Evolutionary conservation across 2,888 invertebrate genomes (phyloP), one percentile per base, ranked within the genome.

Genomic region (Spodoptera exigua): DNA sequence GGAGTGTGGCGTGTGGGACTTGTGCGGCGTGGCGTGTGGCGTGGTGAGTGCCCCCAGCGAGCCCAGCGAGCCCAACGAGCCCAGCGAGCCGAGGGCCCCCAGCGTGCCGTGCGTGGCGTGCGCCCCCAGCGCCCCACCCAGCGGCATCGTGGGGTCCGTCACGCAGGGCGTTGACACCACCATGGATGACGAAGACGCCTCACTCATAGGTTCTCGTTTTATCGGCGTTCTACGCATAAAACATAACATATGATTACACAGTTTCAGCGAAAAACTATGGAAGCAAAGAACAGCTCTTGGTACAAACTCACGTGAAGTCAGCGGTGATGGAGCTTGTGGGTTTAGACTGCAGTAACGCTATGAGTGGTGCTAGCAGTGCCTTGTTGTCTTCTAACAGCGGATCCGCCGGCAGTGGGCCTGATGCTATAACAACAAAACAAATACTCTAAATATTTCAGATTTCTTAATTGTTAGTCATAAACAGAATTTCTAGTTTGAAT

Each of bases 361-460:
- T 91, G 55, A 95, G 90, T 41, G 95, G 95, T 72, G 95, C 94
- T 65, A 95, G 79, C 59, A 95, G 80, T 53, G 94, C 94, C 87
- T 95, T 95, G 80, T 96, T 95, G 84, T 96, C 95, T 81, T 96
- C 95, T 69, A 96, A 89, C 58, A 96, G 86, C 41, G 96, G 95
- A 86, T 96, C 96, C 49, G 89, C 81, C n/a, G 92, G 92, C 49
- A 92, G 68, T 47, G 46, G 7, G 0, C 77, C 77, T n/a, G 59
- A 53, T 17, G 71, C 66, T 83, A 48, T 16, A 78, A 76, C 40
- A 27, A 9, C 7, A 27, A 27, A 27, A 4, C 69, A 7, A 13
- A 16, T n/a, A 32, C 44, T 27, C 4, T 21, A 21, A 21, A 21
- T 21, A 5, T 21, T 21, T 21, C 3, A 21, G 21, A 5, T 21